Base-by-base conservation (phyloP, 2,113 vertebrate species). In the Catagonus wagneri region DNA sequence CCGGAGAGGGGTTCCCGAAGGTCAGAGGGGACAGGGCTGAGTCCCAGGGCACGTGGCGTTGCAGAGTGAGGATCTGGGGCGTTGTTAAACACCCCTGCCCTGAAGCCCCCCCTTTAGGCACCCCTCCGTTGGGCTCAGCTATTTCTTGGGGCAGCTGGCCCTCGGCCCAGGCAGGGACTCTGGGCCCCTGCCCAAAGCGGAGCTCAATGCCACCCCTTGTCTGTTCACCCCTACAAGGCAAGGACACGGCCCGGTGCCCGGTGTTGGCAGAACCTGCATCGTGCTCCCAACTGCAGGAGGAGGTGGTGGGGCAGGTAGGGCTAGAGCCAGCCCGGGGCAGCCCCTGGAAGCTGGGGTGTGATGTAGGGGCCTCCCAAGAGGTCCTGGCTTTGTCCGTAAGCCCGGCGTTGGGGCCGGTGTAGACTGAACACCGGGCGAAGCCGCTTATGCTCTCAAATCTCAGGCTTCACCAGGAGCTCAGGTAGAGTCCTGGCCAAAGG, bases 171-270 rank as follows among this genome's bases (percentile, higher is more conserved):
- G 91, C 86, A 92, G 25, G 88, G 91, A 94, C 74, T 95, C 78
- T 93, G 95, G 92, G 90, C 72, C 91, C 87, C 76, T 0, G 74
- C 91, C 97, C 93, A 84, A 94, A 93, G 84, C 66, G 50, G 65
- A 95, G 80, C 69, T 97, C 93, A 97, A 97, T 97, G 83, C 90
- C 58, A 25, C 86, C 66, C 80, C 94, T 97, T 97, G 96, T 98
- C 78, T 96, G 54, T 60, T 22, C 69, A 94, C 54, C 39, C 89
- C 34, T 63, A 69, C 95, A 96, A 86, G 76, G 86, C 13, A 16
- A 97, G 95, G 97, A 87, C 78, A 83, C 13, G 75, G 91, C 91
- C 96, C 71, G 39, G 56, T 68, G 91, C 97, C 95, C 36, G 0
- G 97, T 75, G 20, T 66, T 98, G 96, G 95, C 94, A 97, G 93